Evolutionary conservation across 1,140 invertebrate genomes (phyloP).

Genomic region (Heliothis virescens): DNA sequence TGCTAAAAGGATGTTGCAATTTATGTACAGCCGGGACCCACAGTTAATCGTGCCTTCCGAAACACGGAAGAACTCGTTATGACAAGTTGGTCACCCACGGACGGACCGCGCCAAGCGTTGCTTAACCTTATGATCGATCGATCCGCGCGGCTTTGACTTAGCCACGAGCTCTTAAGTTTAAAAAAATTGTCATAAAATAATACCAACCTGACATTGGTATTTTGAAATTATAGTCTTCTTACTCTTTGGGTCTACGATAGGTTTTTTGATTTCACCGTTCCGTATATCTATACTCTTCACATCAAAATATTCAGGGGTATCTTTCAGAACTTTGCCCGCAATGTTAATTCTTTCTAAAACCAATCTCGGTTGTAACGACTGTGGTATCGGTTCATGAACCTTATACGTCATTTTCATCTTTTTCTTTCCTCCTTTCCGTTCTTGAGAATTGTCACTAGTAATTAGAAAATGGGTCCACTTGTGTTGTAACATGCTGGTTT

Average conservation of each 20-base stretch:
- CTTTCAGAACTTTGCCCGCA: constrained; percentile 13
- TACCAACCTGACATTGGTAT: constrained; percentile 68
- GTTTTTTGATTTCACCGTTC: constrained; percentile 57
- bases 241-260: constrained; percentile 60
- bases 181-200: not conserved
- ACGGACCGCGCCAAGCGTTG: too few relatives aligned
- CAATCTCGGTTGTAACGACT: constrained; percentile 63
- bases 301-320: constrained; percentile 47
- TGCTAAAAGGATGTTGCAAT: too few relatives aligned
- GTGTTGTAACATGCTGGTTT: constrained; percentile 73
- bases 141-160: too few relatives aligned
- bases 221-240: constrained; percentile 74
- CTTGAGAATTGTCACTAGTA: constrained; percentile 62
- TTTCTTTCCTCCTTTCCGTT: constrained; percentile 49
- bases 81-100: too few relatives aligned
- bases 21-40: too few relatives aligned
- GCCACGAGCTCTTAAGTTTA: too few relatives aligned
- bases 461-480: constrained; percentile 76
- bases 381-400: constrained; percentile 62
- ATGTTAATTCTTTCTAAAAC: constrained; percentile 61
- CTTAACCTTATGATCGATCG: too few relatives aligned
- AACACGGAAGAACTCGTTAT: too few relatives aligned
- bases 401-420: constrained; percentile 62
- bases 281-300: constrained; percentile 50
- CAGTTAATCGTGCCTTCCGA: too few relatives aligned